phyloP scores from a whole-genome alignment of 2,113 vertebrate genomes.

The Chloropsis hardwickii region DNA sequence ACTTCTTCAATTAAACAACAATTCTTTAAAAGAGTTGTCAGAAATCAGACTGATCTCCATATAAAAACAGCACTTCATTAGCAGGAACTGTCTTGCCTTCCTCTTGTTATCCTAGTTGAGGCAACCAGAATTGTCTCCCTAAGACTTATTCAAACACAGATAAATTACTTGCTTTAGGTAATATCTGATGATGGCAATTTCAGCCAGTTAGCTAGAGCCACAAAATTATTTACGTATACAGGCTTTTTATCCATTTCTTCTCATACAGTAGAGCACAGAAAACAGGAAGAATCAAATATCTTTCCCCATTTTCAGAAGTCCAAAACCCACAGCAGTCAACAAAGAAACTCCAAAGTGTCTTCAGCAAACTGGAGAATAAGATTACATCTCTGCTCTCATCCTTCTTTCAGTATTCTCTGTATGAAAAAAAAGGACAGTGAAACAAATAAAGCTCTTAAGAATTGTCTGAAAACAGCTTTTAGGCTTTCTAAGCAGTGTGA shows the following conservation, averaged over 20 bases:
- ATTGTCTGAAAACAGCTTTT: not conserved
- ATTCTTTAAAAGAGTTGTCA: not conserved
- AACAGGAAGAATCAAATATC: not conserved
- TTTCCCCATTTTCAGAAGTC: not conserved
- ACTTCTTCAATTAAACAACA: not conserved
- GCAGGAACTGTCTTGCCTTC: not conserved
- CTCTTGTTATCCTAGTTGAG: not conserved
- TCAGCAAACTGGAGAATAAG: not conserved
- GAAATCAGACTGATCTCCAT: not conserved
- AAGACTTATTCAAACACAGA: not conserved
- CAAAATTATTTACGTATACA: not conserved
- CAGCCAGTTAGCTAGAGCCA: not conserved
- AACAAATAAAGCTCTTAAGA: not conserved
- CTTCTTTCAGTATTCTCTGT: not conserved
- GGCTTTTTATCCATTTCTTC: not conserved
- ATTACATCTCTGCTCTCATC: not conserved
- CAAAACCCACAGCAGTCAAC: not conserved
- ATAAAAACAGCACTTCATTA: not conserved
- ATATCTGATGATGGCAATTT: not conserved
- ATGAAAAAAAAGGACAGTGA: fast-evolving
- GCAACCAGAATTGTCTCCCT: not conserved
- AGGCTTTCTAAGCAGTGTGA: not conserved
- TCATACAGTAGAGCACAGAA: not conserved
- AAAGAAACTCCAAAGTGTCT: not conserved
- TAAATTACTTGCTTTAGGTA: not conserved